phyloP scores from a whole-genome alignment of 2,113 vertebrate genomes.

The Rhinolophus ferrumequinum region DNA sequence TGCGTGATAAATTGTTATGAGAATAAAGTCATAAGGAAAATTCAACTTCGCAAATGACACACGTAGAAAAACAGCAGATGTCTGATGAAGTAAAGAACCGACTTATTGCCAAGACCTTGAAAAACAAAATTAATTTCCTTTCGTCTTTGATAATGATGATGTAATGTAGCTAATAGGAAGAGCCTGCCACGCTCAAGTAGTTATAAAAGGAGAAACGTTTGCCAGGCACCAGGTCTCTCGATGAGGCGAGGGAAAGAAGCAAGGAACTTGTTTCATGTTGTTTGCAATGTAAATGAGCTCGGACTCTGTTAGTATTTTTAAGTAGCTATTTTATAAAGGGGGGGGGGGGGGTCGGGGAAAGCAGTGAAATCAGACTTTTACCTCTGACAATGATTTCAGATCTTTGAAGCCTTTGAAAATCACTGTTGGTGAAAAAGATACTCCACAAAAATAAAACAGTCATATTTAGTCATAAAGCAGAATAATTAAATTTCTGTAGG shows the following conservation, averaged over 20 bases:
- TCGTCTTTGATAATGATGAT: constrained; percentile 91
- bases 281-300: background rate
- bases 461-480: background rate
- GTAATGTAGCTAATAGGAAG: constrained; percentile 89
- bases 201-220: constrained; percentile 86
- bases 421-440: background rate
- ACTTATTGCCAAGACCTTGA: constrained; percentile 88
- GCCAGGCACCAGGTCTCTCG: constrained; percentile 82
- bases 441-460: background rate
- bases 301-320: background rate
- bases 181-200: constrained; percentile 85
- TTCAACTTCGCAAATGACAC: constrained; percentile 86
- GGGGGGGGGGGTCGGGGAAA: background rate
- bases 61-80: constrained; percentile 90
- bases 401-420: constrained; percentile 46
- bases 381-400: background rate
- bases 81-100: constrained; percentile 87
- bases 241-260: constrained; percentile 64
- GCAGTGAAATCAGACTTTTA: background rate
- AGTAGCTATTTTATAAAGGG: background rate
- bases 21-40: constrained; percentile 88
- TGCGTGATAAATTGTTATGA: constrained; percentile 85
- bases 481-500: background rate
- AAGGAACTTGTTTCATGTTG: background rate
- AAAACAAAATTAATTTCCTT: constrained; percentile 92